Evolutionary conservation across 64 coral and sea anemone species (phyloP).

Genomic region (Acropora yongei): DNA sequence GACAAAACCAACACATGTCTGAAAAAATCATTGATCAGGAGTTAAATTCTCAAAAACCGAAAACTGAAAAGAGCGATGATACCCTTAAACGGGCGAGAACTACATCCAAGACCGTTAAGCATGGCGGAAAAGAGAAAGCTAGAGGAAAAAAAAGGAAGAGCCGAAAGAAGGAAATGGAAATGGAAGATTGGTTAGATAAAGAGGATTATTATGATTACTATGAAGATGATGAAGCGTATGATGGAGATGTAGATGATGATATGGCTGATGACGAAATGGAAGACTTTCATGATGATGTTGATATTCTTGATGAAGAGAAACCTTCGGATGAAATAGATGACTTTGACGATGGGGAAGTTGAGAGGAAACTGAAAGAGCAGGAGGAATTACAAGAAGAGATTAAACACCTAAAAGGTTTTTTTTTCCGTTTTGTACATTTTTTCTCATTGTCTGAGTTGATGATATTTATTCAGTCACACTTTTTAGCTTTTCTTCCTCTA

Average conservation of each 20-base stretch:
- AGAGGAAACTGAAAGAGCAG: slow-evolving; percentile 1
- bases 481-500: too few relatives aligned
- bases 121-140: slow-evolving; percentile 9
- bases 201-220: slow-evolving; percentile 62
- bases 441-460: too few relatives aligned
- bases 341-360: slow-evolving; percentile 22
- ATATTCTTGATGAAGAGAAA: slow-evolving; percentile 34
- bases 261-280: slow-evolving; percentile 43
- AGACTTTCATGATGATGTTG: slow-evolving; percentile 25
- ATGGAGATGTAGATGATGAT: slow-evolving; percentile 61
- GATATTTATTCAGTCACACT: too few relatives aligned
- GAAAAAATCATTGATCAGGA: not conserved
- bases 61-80: not conserved
- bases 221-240: slow-evolving; percentile 55
- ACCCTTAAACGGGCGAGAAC: not conserved
- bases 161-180: slow-evolving; percentile 33
- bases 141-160: slow-evolving; percentile 33
- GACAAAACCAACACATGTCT: not conserved
- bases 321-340: slow-evolving; percentile 46
- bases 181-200: slow-evolving; percentile 45
- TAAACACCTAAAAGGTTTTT: slow-evolving; percentile 46
- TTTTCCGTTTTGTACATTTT: too few relatives aligned
- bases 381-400: slow-evolving; percentile 55
- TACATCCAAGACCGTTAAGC: not conserved
- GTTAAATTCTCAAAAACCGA: not conserved